phyloP scores from a whole-genome alignment of 1,140 invertebrate species.

The Colletes gigas region DNA sequence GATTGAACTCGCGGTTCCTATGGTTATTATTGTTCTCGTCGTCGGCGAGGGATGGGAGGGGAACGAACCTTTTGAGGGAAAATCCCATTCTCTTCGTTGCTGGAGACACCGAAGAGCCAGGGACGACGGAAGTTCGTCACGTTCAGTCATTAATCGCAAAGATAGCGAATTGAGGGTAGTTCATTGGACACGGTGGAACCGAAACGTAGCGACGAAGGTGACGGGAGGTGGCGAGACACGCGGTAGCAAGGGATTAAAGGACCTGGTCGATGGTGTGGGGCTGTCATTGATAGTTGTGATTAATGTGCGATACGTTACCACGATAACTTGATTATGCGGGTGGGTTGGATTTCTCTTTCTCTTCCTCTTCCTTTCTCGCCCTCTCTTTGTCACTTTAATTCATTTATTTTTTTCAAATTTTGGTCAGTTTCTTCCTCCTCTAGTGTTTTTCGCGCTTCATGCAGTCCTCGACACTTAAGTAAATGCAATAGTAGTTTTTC shows the following conservation, averaged over 20 bases:
- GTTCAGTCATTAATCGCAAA: slow-evolving; percentile 69
- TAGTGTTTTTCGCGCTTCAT: too few species aligned
- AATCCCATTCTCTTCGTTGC: neutral
- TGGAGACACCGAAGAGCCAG: neutral
- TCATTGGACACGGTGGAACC: slow-evolving; percentile 37
- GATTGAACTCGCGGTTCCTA: too few species aligned
- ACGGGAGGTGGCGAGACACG: slow-evolving; percentile 24
- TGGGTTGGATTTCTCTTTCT: slow-evolving; percentile 20
- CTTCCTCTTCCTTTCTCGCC: neutral
- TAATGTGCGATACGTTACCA: slow-evolving; percentile 69
- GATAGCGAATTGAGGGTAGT: slow-evolving; percentile 55
- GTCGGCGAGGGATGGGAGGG: neutral
- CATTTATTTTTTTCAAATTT: too few species aligned
- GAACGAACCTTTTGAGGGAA: neutral
- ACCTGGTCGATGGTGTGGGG: slow-evolving; percentile 20
- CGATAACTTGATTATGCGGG: slow-evolving; percentile 76
- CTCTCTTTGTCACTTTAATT: neutral
- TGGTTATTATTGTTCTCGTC: neutral
- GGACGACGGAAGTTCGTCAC: slow-evolving; percentile 40
- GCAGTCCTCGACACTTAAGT: too few species aligned
- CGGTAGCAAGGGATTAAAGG: slow-evolving; percentile 43
- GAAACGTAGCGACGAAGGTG: slow-evolving; percentile 44
- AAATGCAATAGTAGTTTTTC: too few species aligned
- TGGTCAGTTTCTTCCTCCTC: too few species aligned
- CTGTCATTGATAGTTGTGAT: slow-evolving; percentile 79